These are phyloP conservation scores for Emydocephalus ijimae DNA, from an alignment of 2,113 vertebrate species.

Conservation along the genomic window DNA sequence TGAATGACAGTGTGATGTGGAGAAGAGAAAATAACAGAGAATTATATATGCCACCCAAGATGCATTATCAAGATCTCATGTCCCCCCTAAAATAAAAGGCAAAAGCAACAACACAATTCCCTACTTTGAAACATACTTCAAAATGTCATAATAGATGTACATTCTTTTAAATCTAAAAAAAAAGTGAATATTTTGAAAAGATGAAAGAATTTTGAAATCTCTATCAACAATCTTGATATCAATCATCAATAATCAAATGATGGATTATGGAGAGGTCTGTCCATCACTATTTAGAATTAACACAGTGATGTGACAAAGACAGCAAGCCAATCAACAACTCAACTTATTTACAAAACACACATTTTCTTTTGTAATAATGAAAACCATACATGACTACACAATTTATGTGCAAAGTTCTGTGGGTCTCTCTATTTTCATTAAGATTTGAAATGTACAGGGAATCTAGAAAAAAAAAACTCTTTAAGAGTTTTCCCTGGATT, in stretches of 20 bases:
- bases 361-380: neutral
- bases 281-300: neutral
- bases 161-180: neutral
- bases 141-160: neutral
- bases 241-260: neutral
- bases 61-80: neutral
- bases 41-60: neutral
- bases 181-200: neutral
- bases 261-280: neutral
- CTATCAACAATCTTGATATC: neutral
- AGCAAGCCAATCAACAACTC: neutral
- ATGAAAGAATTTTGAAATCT: neutral
- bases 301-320: neutral
- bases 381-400: neutral
- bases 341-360: neutral
- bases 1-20: too few relatives aligned
- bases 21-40: neutral
- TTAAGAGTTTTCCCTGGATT: neutral
- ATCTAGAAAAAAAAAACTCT: neutral
- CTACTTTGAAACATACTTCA: neutral
- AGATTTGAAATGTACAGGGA: neutral
- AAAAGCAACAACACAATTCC: neutral
- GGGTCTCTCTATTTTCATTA: neutral
- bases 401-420: neutral
- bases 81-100: neutral